Evolutionary conservation across 2,888 invertebrate genomes (phyloP), one percentile per base, ranked within the genome.

Genomic region (Cheilosia grossa): DNA sequence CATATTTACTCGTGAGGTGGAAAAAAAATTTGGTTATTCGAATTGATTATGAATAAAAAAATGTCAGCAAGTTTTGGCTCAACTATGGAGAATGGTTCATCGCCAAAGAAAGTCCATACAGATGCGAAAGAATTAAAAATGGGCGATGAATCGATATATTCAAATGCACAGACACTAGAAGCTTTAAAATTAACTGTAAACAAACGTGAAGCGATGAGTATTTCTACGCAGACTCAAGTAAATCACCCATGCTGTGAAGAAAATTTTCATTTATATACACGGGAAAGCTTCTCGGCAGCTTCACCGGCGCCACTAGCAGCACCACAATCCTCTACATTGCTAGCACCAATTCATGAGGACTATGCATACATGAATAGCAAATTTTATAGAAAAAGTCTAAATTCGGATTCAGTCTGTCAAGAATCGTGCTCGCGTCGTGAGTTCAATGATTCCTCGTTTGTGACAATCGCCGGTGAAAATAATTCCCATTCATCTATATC

Each of bases 331-430:
- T 72, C 63, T 58, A 54, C 64, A 49, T 70, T 54, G 37, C 30
- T 70, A 21, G 49, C 70, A 42, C 66, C 64, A 42, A 58, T 64
- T 37, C 56, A 79, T 59, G 42, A 33, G 33, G 58, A 70, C 42
- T 58, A 42, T 42, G 37, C 27, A 64, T 19, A 64, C 42, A 59
- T 51, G 24, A 64, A 79, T 58, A 79, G 64, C 40, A 64, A 64
- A 58, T 72, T 53, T 58, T 66, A 54, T 72, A 33, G 72, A 64
- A 72, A 42, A 49, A 64, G 42, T 17, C 49, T 66, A 64, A 72
- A 79, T 72, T 79, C 64, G 72, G 79, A 72, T 79, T 79, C 64
- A 79, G 79, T 79, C 64, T 59, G 56, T 42, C 72, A 79, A 72
- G 79, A 79, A 64, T 56, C 66, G 79, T 72, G 72, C 58, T 79